A percentile compares a stretch with the other conserved stretches of the same genome.
Conservation (phyloP, 2,888 invertebrate species). For the Gastracanthus pulcherrimus region DNA sequence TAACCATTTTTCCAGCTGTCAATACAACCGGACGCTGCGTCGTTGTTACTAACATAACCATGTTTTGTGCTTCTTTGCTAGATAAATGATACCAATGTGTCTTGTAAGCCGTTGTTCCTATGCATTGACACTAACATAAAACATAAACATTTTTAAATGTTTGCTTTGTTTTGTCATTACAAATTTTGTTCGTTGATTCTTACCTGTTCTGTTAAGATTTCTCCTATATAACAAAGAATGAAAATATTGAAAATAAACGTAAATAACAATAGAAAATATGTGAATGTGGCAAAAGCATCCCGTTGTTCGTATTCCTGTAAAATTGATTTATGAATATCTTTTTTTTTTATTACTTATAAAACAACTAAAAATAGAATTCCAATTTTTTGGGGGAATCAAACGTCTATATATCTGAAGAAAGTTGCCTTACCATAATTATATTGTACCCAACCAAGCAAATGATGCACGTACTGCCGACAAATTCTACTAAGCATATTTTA, state of each 20-base stretch:
- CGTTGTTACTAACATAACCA: constrained; percentile 62
- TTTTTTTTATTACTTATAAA: no score
- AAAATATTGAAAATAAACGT: constrained; percentile 45
- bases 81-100: constrained; percentile 66
- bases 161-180: neutral
- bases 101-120: constrained; percentile 64
- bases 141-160: neutral
- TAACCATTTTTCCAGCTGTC: constrained; percentile 66
- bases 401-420: no score
- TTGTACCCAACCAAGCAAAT: constrained; percentile 61
- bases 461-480: constrained; percentile 57
- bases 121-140: constrained; percentile 58
- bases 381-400: no score
- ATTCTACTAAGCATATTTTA: constrained; percentile 52
- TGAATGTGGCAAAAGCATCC: neutral
- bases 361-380: no score
- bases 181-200: neutral
- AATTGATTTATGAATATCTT: neutral
- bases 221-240: constrained; percentile 51
- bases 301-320: constrained; percentile 31
- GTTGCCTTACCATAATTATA: constrained; percentile 54
- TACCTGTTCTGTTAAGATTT: constrained; percentile 47
- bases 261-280: constrained; percentile 1
- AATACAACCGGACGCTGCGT: constrained; percentile 62
- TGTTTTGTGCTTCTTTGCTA: constrained; percentile 52